These are phyloP conservation scores for Micoletzkya japonica DNA, from an alignment of 2,888 invertebrate species.

Conservation along the genomic window DNA sequence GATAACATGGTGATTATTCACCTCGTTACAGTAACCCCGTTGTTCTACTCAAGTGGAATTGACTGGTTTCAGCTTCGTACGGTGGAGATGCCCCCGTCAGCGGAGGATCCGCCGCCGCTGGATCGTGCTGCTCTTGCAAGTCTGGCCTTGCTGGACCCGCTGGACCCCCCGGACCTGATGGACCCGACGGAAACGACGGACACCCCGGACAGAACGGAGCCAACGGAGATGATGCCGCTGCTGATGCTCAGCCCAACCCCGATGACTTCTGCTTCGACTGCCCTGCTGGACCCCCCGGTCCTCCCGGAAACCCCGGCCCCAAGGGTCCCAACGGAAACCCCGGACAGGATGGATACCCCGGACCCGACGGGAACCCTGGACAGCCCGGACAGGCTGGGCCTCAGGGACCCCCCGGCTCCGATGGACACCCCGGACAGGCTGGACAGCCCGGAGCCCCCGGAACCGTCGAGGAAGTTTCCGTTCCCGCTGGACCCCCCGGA, in stretches of 20 bases:
- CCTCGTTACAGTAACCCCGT: background rate
- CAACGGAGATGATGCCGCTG: constrained; percentile 41
- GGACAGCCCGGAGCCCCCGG: constrained; percentile 32
- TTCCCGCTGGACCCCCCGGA: constrained; percentile 51
- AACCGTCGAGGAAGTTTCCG: constrained; percentile 36
- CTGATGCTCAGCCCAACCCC: constrained; percentile 32
- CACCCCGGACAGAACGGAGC: constrained; percentile 42
- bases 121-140: constrained; percentile 50
- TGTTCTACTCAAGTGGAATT: background rate
- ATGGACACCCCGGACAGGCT: constrained; percentile 43
- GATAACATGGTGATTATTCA: no score
- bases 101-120: constrained; percentile 32
- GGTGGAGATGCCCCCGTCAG: constrained; percentile 38
- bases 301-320: constrained; percentile 36
- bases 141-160: constrained; percentile 41
- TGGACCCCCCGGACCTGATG: constrained; percentile 44
- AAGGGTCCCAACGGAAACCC: constrained; percentile 44
- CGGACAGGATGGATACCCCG: constrained; percentile 45
- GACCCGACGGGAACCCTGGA: constrained; percentile 36
- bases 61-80: constrained; percentile 12
- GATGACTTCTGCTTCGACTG: constrained; percentile 47
- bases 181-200: constrained; percentile 46
- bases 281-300: constrained; percentile 43
- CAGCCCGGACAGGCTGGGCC: constrained; percentile 38
- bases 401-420: constrained; percentile 51